Conservation (phyloP, 2,888 invertebrate genomes). For the Abrostola triplasia region DNA sequence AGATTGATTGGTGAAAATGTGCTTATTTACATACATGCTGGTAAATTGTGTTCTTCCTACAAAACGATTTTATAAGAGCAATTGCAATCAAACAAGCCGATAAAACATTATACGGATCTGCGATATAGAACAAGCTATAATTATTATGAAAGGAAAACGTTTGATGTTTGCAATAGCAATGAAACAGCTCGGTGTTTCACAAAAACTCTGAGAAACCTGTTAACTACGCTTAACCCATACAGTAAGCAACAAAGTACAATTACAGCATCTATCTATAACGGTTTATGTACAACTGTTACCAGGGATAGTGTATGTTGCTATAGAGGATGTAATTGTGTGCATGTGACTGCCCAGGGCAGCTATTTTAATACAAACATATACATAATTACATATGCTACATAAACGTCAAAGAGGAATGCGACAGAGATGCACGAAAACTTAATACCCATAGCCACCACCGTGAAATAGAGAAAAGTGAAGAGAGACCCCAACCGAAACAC, state of each 20-base stretch:
- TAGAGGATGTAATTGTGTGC: conserved; percentile 49
- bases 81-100: conserved; percentile 48
- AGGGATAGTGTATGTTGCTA: conserved; percentile 6
- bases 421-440: conserved; percentile 70
- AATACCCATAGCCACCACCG: conserved; percentile 82
- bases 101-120: conserved; percentile 33
- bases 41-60: conserved; percentile 30
- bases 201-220: conserved; percentile 27
- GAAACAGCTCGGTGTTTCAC: conserved; percentile 31
- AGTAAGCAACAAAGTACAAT: conserved; percentile 53
- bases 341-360: conserved; percentile 25
- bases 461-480: conserved; percentile 63
- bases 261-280: conserved; percentile 47
- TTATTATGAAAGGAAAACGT: conserved; percentile 21
- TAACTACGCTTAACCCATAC: conserved; percentile 50
- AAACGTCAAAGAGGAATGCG: conserved; percentile 63
- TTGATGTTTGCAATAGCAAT: conserved; percentile 35
- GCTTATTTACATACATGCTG: conserved; percentile 60
- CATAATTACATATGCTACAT: conserved; percentile 45
- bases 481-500: conserved; percentile 76
- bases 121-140: conserved; percentile 45
- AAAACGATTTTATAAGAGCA: conserved; percentile 36
- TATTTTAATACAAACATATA: conserved; percentile 44
- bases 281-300: conserved; percentile 4
- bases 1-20: conserved; percentile 42